A percentile compares a stretch with the other conserved stretches of the same genome.
Conservation (phyloP, 2,113 vertebrate species). For the Boulengerochromis microlepis region DNA sequence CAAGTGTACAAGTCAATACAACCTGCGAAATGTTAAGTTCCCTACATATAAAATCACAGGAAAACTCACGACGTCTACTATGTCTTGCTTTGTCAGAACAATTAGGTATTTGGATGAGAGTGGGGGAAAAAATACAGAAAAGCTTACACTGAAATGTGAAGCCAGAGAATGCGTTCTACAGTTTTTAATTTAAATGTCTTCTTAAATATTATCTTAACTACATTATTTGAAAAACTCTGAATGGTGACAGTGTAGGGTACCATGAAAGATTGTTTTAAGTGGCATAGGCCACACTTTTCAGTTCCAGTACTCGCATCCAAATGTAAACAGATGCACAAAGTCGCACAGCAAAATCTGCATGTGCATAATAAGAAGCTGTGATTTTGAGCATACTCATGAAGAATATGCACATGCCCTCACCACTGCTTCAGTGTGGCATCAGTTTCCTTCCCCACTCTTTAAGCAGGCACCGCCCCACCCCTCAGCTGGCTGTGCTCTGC, state of each 20-base stretch:
- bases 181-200: background rate
- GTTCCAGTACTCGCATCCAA: background rate
- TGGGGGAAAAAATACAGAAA: background rate
- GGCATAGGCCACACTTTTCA: background rate
- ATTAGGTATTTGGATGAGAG: background rate
- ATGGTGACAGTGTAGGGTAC: background rate
- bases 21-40: background rate
- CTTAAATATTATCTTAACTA: background rate
- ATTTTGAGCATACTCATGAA: background rate
- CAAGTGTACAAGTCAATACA: background rate
- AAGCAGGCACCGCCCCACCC: conserved; percentile 50
- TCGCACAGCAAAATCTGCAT: background rate
- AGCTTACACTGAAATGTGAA: background rate
- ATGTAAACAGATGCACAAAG: background rate
- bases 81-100: background rate
- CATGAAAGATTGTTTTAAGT: background rate
- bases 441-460: conserved; percentile 49
- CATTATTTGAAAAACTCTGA: background rate
- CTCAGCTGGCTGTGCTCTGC: conserved; percentile 51
- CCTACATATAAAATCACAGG: background rate
- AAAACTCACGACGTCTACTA: background rate
- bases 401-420: background rate
- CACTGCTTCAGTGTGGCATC: conserved; percentile 30
- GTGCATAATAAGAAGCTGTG: background rate
- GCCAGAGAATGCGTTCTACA: background rate